Conservation (phyloP, 2,797 vertebrate genomes). For the Coilia nasus region DNA sequence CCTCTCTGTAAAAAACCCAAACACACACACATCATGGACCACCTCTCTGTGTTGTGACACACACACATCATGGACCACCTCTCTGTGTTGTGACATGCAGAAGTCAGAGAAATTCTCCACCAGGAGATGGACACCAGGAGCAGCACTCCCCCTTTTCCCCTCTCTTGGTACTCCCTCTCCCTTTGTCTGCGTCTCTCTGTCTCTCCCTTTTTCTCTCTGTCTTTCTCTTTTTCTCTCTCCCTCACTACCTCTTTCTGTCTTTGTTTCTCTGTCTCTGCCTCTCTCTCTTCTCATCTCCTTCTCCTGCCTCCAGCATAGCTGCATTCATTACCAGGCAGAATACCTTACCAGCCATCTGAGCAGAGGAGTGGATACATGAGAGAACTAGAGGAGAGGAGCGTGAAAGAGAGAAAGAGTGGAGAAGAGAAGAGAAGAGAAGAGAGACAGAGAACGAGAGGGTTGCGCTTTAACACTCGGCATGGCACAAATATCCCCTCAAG, state of each 20-base stretch:
- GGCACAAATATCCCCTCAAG: slow-evolving; percentile 63
- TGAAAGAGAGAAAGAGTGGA: background rate
- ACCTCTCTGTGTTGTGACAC: too few species aligned
- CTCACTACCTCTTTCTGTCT: slow-evolving; percentile 10
- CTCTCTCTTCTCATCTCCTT: background rate
- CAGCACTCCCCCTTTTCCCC: background rate
- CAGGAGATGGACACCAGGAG: slow-evolving; percentile 27
- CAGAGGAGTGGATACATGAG: slow-evolving; percentile 43
- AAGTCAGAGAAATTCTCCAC: slow-evolving; percentile 24
- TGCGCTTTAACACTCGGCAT: slow-evolving; percentile 64
- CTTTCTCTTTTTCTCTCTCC: slow-evolving; percentile 32
- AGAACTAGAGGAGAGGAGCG: slow-evolving; percentile 30
- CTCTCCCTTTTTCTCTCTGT: background rate
- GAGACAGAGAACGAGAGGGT: too few species aligned
- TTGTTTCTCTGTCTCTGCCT: slow-evolving; percentile 26
- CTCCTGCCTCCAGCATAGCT: slow-evolving; percentile 50
- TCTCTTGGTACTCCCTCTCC: too few species aligned
- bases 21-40: background rate
- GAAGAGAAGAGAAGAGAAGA: slow-evolving; percentile 51
- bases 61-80: background rate
- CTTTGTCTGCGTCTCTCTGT: too few species aligned
- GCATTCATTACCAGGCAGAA: slow-evolving; percentile 73
- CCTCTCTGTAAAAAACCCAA: background rate
- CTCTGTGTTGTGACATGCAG: slow-evolving; percentile 33
- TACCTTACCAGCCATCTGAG: slow-evolving; percentile 66